These are phyloP conservation scores for Microctenopoma stevenorrisi DNA, from an alignment of 2,797 vertebrate species.

Conservation along the genomic window DNA sequence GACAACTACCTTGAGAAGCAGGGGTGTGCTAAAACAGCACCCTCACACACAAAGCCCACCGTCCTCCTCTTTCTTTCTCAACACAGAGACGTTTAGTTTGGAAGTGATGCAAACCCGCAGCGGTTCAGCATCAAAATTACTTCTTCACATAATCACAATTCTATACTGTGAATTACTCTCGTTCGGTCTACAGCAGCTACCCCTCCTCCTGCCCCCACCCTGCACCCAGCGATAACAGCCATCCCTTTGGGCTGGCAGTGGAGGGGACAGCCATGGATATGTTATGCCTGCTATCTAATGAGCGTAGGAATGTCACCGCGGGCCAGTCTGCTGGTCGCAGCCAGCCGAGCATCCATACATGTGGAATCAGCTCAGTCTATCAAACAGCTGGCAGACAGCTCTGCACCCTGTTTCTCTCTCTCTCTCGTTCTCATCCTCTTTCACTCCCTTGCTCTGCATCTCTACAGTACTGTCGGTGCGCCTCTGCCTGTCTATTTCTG, in stretches of 20 bases:
- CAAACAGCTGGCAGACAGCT: constrained; percentile 72
- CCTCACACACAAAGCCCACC: constrained; percentile 17
- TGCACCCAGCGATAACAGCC: constrained; percentile 69
- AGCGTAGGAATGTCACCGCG: constrained; percentile 74
- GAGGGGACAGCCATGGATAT: constrained; percentile 72
- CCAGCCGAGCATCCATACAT: constrained; percentile 62
- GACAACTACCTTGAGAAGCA: constrained; percentile 73
- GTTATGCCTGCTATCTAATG: constrained; percentile 80
- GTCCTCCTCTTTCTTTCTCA: constrained; percentile 28
- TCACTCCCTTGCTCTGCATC: constrained; percentile 29
- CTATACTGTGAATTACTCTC: constrained; percentile 36
- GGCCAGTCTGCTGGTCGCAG: constrained; percentile 71
- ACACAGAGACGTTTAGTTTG: constrained; percentile 41
- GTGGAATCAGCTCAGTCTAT: constrained; percentile 70
- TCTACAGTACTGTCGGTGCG: constrained; percentile 26
- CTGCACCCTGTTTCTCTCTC: constrained; percentile 25
- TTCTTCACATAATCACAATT: constrained; percentile 27
- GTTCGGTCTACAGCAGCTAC: constrained; percentile 38
- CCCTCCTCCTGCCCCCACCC: constrained; percentile 58
- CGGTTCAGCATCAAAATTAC: neutral
- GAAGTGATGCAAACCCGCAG: constrained; percentile 25
- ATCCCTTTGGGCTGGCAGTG: constrained; percentile 57
- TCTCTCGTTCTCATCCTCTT: constrained; percentile 19
- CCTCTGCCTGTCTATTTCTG: constrained; percentile 61
- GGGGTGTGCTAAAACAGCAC: constrained; percentile 57